A percentile compares a stretch with the other conserved stretches of the same genome.
These are phyloP conservation scores for Sarcophaga rosellei DNA, from an alignment of 2,888 invertebrate genomes.

Conservation along the genomic window DNA sequence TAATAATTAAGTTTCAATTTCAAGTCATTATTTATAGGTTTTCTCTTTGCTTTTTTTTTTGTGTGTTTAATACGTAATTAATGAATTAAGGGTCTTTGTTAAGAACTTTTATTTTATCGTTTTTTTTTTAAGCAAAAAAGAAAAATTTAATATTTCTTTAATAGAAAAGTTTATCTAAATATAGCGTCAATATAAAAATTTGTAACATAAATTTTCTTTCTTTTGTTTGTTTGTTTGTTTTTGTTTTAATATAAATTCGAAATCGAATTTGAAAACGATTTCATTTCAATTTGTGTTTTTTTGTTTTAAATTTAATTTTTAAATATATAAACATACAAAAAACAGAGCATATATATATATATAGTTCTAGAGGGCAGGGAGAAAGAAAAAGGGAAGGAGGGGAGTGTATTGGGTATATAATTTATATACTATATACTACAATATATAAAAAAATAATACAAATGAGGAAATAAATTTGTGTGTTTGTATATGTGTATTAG, in stretches of 20 bases:
- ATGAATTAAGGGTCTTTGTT: neutral
- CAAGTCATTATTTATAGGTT: no score
- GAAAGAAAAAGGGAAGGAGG: constrained; percentile 10
- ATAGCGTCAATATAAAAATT: constrained; percentile 60
- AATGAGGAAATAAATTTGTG: no score
- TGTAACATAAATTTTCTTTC: constrained; percentile 37
- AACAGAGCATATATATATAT: neutral
- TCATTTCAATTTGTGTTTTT: neutral
- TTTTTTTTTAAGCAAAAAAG: constrained; percentile 38
- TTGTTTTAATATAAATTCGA: neutral
- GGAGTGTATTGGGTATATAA: neutral
- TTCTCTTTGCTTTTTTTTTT: no score
- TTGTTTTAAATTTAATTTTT: neutral
- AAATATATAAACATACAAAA: neutral
- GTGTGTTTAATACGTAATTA: no score
- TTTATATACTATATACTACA: constrained; percentile 19
- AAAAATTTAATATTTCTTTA: constrained; percentile 36
- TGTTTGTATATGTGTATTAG: no score
- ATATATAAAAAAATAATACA: neutral
- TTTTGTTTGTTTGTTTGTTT: neutral
- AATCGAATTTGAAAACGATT: no score
- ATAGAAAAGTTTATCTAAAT: constrained; percentile 63
- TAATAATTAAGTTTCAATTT: neutral
- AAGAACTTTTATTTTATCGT: constrained; percentile 11
- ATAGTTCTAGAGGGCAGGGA: no score